These are phyloP conservation scores for Fratercula arctica DNA, from an alignment of 2,797 vertebrate species.

Conservation along the genomic window DNA sequence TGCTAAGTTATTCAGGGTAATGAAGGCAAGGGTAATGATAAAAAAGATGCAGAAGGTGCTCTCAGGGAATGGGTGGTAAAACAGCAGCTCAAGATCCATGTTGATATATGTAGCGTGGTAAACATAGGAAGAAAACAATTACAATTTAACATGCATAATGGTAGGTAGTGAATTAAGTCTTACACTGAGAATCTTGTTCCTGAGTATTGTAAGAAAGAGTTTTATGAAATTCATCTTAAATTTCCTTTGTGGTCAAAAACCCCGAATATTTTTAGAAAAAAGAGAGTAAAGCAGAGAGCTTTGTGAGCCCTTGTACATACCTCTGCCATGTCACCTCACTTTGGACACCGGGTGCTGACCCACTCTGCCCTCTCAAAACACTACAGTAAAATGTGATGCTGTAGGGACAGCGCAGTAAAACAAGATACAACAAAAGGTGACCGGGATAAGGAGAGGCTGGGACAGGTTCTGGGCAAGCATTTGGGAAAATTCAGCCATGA, in stretches of 20 bases:
- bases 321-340: accelerated
- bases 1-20: slow-evolving; percentile 11
- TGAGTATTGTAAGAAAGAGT: not conserved
- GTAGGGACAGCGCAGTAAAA: not conserved
- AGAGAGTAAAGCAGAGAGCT: not conserved
- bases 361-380: not conserved
- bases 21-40: not conserved
- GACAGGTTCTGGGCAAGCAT: not conserved
- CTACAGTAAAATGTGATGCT: not conserved
- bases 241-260: not conserved
- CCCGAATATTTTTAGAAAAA: not conserved
- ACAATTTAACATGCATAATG: accelerated
- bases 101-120: not conserved
- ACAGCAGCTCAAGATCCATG: not conserved
- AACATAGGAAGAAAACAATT: not conserved
- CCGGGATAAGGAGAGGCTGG: not conserved
- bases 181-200: not conserved
- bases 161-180: not conserved
- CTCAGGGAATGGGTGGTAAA: not conserved
- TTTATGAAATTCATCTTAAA: not conserved
- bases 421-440: not conserved
- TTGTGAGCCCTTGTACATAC: not conserved
- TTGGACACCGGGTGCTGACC: not conserved
- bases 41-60: not conserved
- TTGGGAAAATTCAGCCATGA: not conserved